Evolutionary conservation across 1,140 invertebrate genomes (phyloP).

Genomic region (Lamellibrachia luymesi): DNA sequence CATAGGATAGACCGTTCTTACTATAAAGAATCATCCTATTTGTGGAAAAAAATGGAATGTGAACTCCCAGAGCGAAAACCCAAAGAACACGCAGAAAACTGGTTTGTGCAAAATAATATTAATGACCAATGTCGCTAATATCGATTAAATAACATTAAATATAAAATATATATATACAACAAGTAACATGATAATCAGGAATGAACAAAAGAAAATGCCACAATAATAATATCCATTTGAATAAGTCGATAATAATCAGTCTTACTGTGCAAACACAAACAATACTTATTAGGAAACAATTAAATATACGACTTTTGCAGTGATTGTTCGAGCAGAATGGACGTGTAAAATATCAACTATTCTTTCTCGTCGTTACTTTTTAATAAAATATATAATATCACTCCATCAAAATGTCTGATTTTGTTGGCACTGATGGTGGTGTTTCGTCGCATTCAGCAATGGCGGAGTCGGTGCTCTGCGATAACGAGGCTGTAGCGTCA

Average conservation of each 20-base stretch:
- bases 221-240: neutral
- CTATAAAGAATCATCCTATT: too few species aligned
- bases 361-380: neutral
- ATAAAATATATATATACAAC: neutral
- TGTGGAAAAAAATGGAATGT: too few species aligned
- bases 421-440: neutral
- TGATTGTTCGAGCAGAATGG: neutral
- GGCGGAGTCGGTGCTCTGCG: neutral
- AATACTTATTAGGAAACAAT: neutral
- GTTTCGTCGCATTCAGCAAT: neutral
- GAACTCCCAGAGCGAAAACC: too few species aligned
- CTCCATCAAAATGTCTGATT: neutral
- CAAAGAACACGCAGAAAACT: neutral
- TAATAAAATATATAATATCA: neutral
- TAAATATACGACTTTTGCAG: neutral
- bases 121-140: neutral
- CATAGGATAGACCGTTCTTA: too few species aligned
- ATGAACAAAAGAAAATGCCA: neutral
- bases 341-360: neutral
- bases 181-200: neutral
- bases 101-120: neutral
- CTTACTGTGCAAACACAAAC: neutral
- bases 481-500: neutral
- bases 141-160: constrained; percentile 2
- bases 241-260: neutral